phyloP scores from a whole-genome alignment of 2,797 vertebrate species.

The Echiichthys vipera region DNA sequence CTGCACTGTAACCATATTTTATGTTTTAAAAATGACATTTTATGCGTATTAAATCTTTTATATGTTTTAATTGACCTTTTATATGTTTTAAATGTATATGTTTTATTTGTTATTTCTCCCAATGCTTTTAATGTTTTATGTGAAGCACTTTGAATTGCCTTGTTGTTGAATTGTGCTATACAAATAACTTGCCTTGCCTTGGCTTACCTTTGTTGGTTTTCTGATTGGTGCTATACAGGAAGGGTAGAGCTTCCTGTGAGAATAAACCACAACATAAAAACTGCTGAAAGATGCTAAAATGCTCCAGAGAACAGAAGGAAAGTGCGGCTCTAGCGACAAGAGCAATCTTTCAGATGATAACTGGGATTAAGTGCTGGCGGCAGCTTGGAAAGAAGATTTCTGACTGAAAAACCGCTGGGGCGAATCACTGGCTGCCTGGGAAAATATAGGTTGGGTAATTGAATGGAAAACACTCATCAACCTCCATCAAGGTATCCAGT shows the following conservation, averaged over 20 bases:
- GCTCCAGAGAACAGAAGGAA: neutral
- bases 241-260: neutral
- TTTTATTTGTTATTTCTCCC: too few species aligned
- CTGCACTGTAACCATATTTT: too few species aligned
- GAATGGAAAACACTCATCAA: slow-evolving; percentile 63
- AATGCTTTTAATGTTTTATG: too few species aligned
- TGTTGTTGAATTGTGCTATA: too few species aligned
- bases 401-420: slow-evolving; percentile 29
- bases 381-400: slow-evolving; percentile 3
- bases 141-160: too few species aligned
- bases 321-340: neutral
- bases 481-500: slow-evolving; percentile 48
- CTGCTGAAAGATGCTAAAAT: neutral
- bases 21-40: too few species aligned
- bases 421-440: slow-evolving; percentile 38
- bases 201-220: too few species aligned
- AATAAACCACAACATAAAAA: neutral
- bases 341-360: slow-evolving; percentile 5
- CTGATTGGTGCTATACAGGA: neutral
- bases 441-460: slow-evolving; percentile 59
- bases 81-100: too few species aligned
- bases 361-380: slow-evolving; percentile 20
- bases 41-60: too few species aligned
- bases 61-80: too few species aligned
- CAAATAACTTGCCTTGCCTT: too few species aligned